Conservation (phyloP, 2,797 vertebrate species). For the Eupleurogrammus muticus region DNA sequence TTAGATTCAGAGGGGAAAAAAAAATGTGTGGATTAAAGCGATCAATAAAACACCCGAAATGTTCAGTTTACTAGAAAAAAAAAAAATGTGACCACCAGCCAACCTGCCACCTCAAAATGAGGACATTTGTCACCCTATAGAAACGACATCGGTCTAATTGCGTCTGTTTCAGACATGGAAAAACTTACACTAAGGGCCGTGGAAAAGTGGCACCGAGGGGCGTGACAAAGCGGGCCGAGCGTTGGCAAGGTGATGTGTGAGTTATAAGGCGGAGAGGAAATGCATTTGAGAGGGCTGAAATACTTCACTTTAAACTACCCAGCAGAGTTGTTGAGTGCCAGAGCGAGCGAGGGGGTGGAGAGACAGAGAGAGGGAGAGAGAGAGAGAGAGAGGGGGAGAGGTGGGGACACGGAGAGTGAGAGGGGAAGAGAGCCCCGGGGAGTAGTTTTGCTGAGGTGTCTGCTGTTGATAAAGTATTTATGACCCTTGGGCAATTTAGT, state of each 20-base stretch:
- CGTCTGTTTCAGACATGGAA: too few species aligned
- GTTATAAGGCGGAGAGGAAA: constrained; percentile 11
- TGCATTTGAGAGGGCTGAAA: constrained; percentile 21
- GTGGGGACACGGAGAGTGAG: constrained; percentile 17
- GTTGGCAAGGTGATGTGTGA: constrained; percentile 15
- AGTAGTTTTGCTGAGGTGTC: constrained; percentile 72
- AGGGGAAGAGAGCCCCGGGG: constrained; percentile 40
- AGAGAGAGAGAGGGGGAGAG: neutral
- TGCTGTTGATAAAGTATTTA: constrained; percentile 78
- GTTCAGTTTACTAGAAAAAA: too few species aligned
- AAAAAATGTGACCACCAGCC: too few species aligned
- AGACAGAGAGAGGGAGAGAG: neutral
- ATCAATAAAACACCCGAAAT: too few species aligned
- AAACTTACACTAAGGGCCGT: too few species aligned
- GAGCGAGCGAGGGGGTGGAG: neutral
- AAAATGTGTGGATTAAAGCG: too few species aligned
- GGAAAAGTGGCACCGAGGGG: too few species aligned
- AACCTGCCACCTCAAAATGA: too few species aligned
- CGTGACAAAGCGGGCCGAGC: neutral
- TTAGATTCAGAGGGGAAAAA: too few species aligned
- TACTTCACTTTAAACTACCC: constrained; percentile 25
- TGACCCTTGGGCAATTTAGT: constrained; percentile 71
- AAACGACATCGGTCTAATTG: too few species aligned
- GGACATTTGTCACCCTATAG: too few species aligned
- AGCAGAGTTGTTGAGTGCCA: constrained; percentile 11